These are phyloP conservation scores for Cylloceria caligata DNA, from an alignment of 2,888 invertebrate genomes.

Conservation along the genomic window DNA sequence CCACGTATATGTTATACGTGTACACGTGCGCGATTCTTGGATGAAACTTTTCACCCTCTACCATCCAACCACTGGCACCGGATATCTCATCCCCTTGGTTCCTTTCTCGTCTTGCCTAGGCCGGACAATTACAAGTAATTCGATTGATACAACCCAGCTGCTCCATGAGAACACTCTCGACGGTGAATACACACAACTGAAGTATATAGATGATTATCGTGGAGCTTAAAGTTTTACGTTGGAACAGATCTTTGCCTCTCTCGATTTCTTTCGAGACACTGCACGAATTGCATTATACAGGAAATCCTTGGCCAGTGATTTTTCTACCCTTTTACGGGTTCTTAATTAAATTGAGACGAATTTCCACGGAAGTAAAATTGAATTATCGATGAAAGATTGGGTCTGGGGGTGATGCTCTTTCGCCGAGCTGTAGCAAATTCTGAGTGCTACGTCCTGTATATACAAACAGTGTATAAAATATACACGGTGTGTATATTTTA, in stretches of 20 bases:
- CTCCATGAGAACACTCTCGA: slow-evolving; percentile 12
- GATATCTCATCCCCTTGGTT: neutral
- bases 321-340: neutral
- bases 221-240: slow-evolving; percentile 22
- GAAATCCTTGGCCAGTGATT: slow-evolving; percentile 28
- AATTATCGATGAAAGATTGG: slow-evolving; percentile 21
- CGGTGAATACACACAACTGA: slow-evolving; percentile 1
- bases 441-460: neutral
- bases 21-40: slow-evolving; percentile 18
- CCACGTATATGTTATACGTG: neutral
- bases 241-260: neutral
- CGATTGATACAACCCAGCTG: slow-evolving; percentile 52
- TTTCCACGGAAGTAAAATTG: slow-evolving; percentile 9
- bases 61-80: slow-evolving; percentile 14
- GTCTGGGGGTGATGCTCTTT: neutral
- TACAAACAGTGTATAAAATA: slow-evolving; percentile 35
- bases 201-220: neutral
- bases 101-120: slow-evolving; percentile 24
- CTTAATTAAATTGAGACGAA: slow-evolving; percentile 25
- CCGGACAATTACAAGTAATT: slow-evolving; percentile 65
- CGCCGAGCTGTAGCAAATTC: neutral
- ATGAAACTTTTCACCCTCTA: slow-evolving; percentile 52
- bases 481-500: slow-evolving; percentile 32
- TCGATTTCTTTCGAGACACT: neutral
- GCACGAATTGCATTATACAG: neutral